Percentiles rank a stretch among this genome's conserved stretches.
Conservation (phyloP, 2,113 vertebrate species). For the Peromyscus californicus region DNA sequence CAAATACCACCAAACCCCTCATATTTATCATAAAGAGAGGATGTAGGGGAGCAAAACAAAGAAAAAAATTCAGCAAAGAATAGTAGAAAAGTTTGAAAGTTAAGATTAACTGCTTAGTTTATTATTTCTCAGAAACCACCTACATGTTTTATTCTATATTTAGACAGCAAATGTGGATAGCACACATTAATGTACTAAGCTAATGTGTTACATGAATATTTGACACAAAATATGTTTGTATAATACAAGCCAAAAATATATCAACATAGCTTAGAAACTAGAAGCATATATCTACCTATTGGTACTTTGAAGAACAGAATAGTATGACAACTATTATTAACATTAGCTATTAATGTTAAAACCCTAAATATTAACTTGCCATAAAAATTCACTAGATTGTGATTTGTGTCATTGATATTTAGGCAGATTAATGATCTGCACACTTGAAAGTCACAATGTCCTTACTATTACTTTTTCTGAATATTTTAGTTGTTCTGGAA, state of each 20-base stretch:
- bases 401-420: conserved; percentile 49
- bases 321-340: not conserved
- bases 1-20: not conserved
- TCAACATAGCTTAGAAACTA: not conserved
- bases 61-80: not conserved
- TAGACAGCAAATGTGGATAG: not conserved
- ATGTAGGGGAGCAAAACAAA: not conserved
- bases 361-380: conserved; percentile 51
- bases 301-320: not conserved
- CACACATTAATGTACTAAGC: not conserved
- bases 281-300: not conserved
- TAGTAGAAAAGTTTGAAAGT: not conserved
- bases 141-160: not conserved
- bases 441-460: conserved; percentile 4
- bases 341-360: not conserved
- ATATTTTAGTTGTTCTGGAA: not conserved
- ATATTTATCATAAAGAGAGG: not conserved
- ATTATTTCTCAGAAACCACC: not conserved
- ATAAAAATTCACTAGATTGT: conserved; percentile 32
- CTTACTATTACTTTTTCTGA: not conserved
- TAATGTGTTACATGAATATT: not conserved
- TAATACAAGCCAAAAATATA: not conserved
- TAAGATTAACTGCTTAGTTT: not conserved
- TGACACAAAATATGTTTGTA: conserved; percentile 6
- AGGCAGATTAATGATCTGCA: conserved; percentile 39